These are phyloP conservation scores for Phenganax subtilis DNA, from an alignment of 92 coral and sea anemone genomes.

Conservation along the genomic window DNA sequence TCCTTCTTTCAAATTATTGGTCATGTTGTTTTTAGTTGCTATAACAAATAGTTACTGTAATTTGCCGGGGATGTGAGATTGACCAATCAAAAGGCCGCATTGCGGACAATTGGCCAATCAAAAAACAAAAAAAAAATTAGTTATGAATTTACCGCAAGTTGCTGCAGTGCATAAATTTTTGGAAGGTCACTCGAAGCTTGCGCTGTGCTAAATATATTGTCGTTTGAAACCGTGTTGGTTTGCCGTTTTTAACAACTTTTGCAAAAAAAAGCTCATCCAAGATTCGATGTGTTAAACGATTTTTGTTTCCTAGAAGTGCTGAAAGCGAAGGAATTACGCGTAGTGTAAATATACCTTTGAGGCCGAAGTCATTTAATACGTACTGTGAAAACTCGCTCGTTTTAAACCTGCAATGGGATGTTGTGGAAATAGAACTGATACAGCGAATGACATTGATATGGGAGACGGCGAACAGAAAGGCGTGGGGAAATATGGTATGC, in stretches of 20 bases:
- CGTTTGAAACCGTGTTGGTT: background rate
- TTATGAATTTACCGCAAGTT: background rate
- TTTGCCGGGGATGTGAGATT: background rate
- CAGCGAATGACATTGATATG: conserved; percentile 65
- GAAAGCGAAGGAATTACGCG: background rate
- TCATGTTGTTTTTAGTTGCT: conserved; percentile 4
- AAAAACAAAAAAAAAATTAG: background rate
- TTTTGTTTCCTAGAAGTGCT: background rate
- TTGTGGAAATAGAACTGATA: conserved; percentile 88
- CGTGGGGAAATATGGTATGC: conserved; percentile 75
- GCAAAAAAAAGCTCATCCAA: background rate
- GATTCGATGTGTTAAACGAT: background rate
- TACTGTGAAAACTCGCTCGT: background rate
- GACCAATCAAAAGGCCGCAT: conserved; percentile 19
- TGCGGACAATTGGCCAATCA: background rate
- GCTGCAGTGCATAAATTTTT: background rate
- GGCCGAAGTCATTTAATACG: conserved; percentile 8
- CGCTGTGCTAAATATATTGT: background rate
- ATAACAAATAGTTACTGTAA: background rate
- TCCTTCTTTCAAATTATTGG: background rate
- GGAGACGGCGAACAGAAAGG: conserved; percentile 60
- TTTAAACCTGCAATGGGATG: conserved; percentile 66
- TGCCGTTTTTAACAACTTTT: background rate
- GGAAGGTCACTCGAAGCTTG: background rate
- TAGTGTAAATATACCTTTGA: no score